A percentile compares a stretch with the other conserved stretches of the same genome.
phyloP scores from a whole-genome alignment of 2,888 invertebrate genomes.

The Spilarctia lutea region DNA sequence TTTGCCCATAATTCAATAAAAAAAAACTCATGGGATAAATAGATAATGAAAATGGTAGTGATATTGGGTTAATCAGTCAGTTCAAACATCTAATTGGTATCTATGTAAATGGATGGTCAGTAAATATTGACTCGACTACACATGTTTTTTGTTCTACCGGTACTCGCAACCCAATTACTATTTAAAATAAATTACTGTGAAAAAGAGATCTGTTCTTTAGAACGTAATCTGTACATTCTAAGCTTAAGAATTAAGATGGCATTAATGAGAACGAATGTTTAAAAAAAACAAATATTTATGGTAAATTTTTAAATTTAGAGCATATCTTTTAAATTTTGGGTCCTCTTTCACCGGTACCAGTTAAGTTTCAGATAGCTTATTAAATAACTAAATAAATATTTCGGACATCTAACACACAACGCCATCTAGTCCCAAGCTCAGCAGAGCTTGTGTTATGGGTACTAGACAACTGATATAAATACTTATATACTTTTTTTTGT shows the following conservation, averaged over 20 bases:
- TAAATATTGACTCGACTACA: not conserved
- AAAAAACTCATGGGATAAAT: too few species aligned
- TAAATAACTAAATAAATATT: too few species aligned
- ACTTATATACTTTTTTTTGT: too few species aligned
- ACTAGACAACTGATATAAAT: too few species aligned
- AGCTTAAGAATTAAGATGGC: not conserved
- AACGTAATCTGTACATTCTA: not conserved
- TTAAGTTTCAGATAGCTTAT: too few species aligned
- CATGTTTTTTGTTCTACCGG: not conserved
- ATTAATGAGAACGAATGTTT: not conserved
- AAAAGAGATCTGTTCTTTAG: not conserved
- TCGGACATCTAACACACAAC: too few species aligned
- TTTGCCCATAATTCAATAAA: too few species aligned
- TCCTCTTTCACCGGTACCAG: too few species aligned
- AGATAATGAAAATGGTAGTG: too few species aligned
- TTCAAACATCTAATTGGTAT: not conserved
- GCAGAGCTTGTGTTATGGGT: too few species aligned
- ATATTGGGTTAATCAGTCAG: not conserved
- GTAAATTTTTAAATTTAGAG: not conserved
- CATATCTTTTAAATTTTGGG: too few species aligned
- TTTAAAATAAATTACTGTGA: not conserved
- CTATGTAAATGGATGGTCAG: not conserved
- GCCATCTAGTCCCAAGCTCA: too few species aligned
- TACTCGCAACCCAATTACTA: not conserved
- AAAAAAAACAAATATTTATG: not conserved